These are phyloP conservation scores for Catharus minimus DNA, from an alignment of 2,113 vertebrate genomes.

Conservation along the genomic window DNA sequence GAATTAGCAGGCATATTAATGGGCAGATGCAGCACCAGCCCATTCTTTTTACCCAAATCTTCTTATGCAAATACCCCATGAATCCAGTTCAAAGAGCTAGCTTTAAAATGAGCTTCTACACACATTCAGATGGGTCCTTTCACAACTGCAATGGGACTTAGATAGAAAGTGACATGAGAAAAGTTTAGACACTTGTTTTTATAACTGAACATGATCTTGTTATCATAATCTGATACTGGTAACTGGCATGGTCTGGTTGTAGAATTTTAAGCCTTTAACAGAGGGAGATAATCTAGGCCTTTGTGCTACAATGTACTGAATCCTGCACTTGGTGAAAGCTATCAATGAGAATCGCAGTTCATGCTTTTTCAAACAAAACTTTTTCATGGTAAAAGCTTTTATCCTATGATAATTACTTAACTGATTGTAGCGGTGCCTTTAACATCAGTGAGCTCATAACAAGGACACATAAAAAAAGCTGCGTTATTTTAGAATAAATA, in stretches of 20 bases:
- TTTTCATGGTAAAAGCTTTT: conserved; percentile 87
- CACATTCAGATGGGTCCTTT: conserved; percentile 81
- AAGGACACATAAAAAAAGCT: conserved; percentile 37
- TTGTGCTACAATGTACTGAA: conserved; percentile 93
- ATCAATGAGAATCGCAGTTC: conserved; percentile 84
- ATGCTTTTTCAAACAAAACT: conserved; percentile 85
- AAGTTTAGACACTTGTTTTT: conserved; percentile 98
- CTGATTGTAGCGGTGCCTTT: conserved; percentile 78
- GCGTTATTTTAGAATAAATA: conserved; percentile 49
- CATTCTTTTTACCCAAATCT: conserved; percentile 96
- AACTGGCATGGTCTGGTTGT: conserved; percentile 88
- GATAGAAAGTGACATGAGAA: conserved; percentile 98
- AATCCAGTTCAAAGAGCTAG: conserved; percentile 97
- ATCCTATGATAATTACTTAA: conserved; percentile 90
- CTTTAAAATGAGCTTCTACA: conserved; percentile 90
- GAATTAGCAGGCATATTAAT: conserved; percentile 99
- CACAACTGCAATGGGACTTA: conserved; percentile 78
- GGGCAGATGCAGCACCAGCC: conserved; percentile 90
- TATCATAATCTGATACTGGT: conserved; percentile 95
- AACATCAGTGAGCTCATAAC: conserved; percentile 48
- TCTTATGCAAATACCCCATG: conserved; percentile 99
- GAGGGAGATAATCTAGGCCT: conserved; percentile 92
- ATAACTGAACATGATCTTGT: conserved; percentile 97
- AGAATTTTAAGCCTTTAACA: conserved; percentile 87
- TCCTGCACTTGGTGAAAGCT: conserved; percentile 84